Conservation (phyloP, 2,797 vertebrate genomes). For the Syngnathus acus region DNA sequence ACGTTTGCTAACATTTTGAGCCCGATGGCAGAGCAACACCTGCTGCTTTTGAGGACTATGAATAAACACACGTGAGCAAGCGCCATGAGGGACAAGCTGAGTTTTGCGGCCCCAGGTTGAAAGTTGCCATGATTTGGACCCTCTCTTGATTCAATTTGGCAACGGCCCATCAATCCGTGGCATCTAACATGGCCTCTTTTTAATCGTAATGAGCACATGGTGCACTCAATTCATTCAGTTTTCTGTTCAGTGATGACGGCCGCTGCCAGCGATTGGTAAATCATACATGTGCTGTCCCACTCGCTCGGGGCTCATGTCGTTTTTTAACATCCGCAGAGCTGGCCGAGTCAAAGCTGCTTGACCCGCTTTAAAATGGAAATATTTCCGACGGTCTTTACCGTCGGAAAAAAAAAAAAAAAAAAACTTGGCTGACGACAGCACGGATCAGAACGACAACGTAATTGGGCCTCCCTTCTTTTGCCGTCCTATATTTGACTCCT, state of each 20-base stretch:
- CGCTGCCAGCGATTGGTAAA: slow-evolving; percentile 14
- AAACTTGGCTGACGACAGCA: slow-evolving; percentile 47
- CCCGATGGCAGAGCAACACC: slow-evolving; percentile 16
- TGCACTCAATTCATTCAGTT: neutral
- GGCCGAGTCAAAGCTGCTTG: slow-evolving; percentile 13
- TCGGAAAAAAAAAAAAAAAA: neutral
- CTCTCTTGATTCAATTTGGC: neutral
- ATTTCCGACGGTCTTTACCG: no score
- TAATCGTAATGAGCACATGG: neutral
- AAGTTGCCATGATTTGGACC: neutral
- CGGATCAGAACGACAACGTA: slow-evolving; percentile 48
- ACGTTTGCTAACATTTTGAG: slow-evolving; percentile 6
- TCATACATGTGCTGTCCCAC: slow-evolving; percentile 25
- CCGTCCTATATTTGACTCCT: slow-evolving; percentile 70
- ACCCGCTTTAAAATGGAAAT: neutral
- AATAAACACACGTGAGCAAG: slow-evolving; percentile 15
- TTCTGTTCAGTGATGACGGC: slow-evolving; percentile 6
- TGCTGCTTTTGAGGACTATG: slow-evolving; percentile 10
- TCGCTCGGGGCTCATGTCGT: slow-evolving; percentile 22
- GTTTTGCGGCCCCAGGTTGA: neutral
- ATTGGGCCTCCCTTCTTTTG: slow-evolving; percentile 53
- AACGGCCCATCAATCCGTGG: neutral
- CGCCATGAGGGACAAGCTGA: neutral
- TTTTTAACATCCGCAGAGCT: slow-evolving; percentile 12
- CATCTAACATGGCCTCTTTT: neutral